These are phyloP conservation scores for Pyralis farinalis DNA, from an alignment of 2,888 invertebrate species.

Conservation along the genomic window DNA sequence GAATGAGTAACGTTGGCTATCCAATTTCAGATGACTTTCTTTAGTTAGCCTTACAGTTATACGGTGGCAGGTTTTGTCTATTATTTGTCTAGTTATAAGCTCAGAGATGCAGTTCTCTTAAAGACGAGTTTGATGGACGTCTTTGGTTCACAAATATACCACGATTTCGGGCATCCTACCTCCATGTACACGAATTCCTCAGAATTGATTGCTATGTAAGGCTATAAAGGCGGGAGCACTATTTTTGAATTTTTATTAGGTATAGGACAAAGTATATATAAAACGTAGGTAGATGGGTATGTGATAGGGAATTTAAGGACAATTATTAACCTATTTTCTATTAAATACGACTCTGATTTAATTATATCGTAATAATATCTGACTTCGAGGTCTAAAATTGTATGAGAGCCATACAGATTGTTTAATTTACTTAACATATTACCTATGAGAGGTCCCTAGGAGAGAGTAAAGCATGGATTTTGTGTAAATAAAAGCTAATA, in stretches of 20 bases:
- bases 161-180: conserved; percentile 7
- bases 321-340: conserved; percentile 13
- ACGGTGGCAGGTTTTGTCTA: conserved; percentile 2
- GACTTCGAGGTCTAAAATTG: conserved; percentile 15
- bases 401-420: conserved; percentile 16
- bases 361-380: conserved; percentile 18
- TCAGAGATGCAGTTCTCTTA: conserved; percentile 5
- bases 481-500: conserved; percentile 14
- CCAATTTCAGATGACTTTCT: conserved; percentile 12
- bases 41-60: conserved; percentile 8
- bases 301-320: conserved; percentile 15
- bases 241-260: conserved; percentile 4
- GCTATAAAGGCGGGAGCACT: conserved; percentile 10
- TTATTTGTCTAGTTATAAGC: conserved; percentile 5
- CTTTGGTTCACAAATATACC: background rate
- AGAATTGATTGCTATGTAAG: conserved; percentile 15
- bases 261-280: conserved; percentile 8
- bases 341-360: conserved; percentile 14
- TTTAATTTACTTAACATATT: conserved; percentile 13
- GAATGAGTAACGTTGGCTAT: conserved; percentile 12
- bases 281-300: background rate
- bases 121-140: too few species aligned
- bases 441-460: background rate
- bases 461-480: conserved; percentile 12
- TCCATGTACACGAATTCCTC: conserved; percentile 5